Evolutionary conservation across 2,797 vertebrate genomes (phyloP), one percentile per base, ranked within the genome.

Genomic region (Rhinichthys osculus): DNA sequence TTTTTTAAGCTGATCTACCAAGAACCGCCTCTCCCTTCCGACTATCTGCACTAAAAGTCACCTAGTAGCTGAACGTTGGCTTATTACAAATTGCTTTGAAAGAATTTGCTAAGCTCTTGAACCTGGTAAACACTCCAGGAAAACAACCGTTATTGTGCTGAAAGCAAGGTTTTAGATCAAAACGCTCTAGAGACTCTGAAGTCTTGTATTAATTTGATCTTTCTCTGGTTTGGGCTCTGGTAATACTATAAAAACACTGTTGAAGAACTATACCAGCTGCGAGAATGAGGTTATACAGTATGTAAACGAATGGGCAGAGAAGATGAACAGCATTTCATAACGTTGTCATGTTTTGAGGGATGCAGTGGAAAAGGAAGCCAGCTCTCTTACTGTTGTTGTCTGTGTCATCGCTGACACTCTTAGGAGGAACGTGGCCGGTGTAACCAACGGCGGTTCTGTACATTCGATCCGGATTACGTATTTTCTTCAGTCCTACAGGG

Each of bases 381-480:
- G 89, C 92, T 91, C 87, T 93, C 95, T 96, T 95, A 96, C 95
- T 95, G 94, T 95, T 96, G 94, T 93, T 91, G 88, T 95, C 95
- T 70, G 93, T 93, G 92, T 96, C 95, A 87, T 96, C 95, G 92
- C 93, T 95, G 87, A 91, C 90, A 90, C 89, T 87, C 93, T 96
- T 96, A 90, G 94, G 93, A 94, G 95, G 94, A 92, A 95, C 92
- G 92, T 95, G 95, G 94, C 94, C 94, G 87, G 94, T 94, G 94
- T 94, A 95, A 89, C 95, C 94, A 90, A 96, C 95, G 47, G 95
- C 95, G 27, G 95, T 94, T 93, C 94, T 94, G 93, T 96, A 95
- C 93, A 95, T 95, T 93, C 94, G 95, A 92, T 96, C 95, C 91
- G 95, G 95, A 93, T 96, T 96, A 93, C 95, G 94, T 94, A 95